phyloP scores from a whole-genome alignment of 2,113 vertebrate genomes.

The Piaya cayana region DNA sequence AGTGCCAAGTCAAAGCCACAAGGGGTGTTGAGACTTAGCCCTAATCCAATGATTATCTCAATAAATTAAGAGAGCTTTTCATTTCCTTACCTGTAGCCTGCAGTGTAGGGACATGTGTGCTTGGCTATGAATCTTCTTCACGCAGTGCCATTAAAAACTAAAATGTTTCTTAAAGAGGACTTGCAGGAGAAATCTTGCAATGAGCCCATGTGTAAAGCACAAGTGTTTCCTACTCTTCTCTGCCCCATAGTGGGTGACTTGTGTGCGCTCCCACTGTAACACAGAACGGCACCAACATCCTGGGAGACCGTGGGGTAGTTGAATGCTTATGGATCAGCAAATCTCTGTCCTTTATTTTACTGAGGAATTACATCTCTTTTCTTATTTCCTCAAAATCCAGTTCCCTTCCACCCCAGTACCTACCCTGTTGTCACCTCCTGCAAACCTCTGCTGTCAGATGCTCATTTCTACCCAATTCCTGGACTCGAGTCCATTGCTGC shows the following conservation, averaged over 20 bases:
- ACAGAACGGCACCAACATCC: background rate
- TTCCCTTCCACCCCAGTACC: background rate
- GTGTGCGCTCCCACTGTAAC: too few relatives aligned
- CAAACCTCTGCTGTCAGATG: background rate
- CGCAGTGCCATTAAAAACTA: background rate
- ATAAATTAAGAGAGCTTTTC: background rate
- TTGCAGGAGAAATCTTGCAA: background rate
- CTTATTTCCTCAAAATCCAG: background rate
- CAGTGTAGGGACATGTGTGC: background rate
- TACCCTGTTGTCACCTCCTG: background rate
- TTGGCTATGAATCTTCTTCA: background rate
- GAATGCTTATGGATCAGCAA: background rate
- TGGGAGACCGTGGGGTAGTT: background rate
- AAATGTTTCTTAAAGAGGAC: background rate
- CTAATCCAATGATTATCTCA: background rate
- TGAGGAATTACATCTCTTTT: background rate
- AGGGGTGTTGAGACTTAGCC: background rate
- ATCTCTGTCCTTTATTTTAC: background rate
- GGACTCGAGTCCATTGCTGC: background rate
- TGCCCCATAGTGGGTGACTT: fast-evolving
- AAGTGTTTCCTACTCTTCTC: background rate
- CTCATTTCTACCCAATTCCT: background rate
- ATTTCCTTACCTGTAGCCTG: background rate
- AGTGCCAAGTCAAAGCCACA: background rate
- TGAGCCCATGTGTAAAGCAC: background rate